phyloP scores from a whole-genome alignment of 2,888 invertebrate genomes.

The Busseola fusca region DNA sequence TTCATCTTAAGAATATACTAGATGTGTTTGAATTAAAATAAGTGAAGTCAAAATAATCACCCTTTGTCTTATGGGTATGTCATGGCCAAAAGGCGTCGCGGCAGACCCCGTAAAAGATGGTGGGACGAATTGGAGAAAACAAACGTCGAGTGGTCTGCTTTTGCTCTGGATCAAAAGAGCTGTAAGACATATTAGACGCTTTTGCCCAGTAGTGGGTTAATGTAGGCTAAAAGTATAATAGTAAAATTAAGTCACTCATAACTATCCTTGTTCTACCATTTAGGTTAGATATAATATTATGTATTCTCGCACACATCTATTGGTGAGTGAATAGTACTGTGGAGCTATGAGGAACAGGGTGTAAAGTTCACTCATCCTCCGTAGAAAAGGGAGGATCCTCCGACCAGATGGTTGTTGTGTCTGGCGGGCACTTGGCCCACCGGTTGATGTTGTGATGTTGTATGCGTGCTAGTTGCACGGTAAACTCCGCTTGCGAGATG shows the following conservation, averaged over 20 bases:
- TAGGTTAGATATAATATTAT: too few relatives aligned
- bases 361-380: too few relatives aligned
- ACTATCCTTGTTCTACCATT: neutral
- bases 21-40: neutral
- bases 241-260: neutral
- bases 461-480: too few relatives aligned
- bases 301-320: neutral
- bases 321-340: neutral
- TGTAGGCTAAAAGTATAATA: neutral
- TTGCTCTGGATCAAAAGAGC: neutral
- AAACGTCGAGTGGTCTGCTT: neutral
- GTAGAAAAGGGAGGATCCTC: too few relatives aligned
- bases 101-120: neutral
- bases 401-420: too few relatives aligned
- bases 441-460: too few relatives aligned
- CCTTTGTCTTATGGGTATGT: neutral
- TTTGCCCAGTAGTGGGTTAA: neutral
- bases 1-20: neutral
- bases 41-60: neutral
- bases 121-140: neutral
- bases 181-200: neutral
- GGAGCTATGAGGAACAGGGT: too few relatives aligned
- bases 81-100: neutral
- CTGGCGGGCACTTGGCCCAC: too few relatives aligned
- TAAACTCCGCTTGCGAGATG: too few relatives aligned